A percentile compares a stretch with the other conserved stretches of the same genome.
Evolutionary conservation across 2,888 invertebrate genomes (phyloP).

Genomic region (Limnephilus marmoratus): DNA sequence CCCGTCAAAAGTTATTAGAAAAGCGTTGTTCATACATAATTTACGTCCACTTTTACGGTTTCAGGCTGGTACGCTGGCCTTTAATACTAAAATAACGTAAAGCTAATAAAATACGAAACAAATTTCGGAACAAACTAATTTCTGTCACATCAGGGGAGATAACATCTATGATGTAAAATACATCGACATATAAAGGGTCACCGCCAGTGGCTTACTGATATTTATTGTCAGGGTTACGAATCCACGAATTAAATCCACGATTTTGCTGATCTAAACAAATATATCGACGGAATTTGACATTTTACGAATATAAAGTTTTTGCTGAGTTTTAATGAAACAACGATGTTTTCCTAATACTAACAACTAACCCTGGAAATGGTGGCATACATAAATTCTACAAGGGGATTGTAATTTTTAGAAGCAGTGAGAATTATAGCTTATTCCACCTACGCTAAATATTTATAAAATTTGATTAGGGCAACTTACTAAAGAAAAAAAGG

Average conservation of each 20-base stretch:
- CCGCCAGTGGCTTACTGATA: background rate
- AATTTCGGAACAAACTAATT: conserved; percentile 46
- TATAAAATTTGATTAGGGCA: too few species aligned
- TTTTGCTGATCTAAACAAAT: background rate
- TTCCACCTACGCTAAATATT: too few species aligned
- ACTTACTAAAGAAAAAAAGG: too few species aligned
- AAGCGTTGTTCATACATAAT: conserved; percentile 25
- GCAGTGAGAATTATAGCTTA: too few species aligned
- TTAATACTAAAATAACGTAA: background rate
- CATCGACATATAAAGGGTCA: conserved; percentile 31
- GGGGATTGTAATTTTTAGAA: too few species aligned
- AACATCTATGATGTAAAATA: conserved; percentile 41
- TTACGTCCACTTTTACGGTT: conserved; percentile 19
- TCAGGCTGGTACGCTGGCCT: background rate
- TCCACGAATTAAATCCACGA: background rate
- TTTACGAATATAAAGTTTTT: background rate
- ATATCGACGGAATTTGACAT: background rate
- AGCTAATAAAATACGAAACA: conserved; percentile 42
- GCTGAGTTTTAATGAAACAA: background rate
- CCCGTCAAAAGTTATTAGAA: conserved; percentile 33
- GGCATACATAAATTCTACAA: too few species aligned
- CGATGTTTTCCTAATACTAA: too few species aligned
- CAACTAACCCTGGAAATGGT: too few species aligned
- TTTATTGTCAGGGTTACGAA: background rate
- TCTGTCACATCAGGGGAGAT: conserved; percentile 44